Evolutionary conservation across 2,888 invertebrate species (phyloP).

Genomic region (Trachelus stipa): DNA sequence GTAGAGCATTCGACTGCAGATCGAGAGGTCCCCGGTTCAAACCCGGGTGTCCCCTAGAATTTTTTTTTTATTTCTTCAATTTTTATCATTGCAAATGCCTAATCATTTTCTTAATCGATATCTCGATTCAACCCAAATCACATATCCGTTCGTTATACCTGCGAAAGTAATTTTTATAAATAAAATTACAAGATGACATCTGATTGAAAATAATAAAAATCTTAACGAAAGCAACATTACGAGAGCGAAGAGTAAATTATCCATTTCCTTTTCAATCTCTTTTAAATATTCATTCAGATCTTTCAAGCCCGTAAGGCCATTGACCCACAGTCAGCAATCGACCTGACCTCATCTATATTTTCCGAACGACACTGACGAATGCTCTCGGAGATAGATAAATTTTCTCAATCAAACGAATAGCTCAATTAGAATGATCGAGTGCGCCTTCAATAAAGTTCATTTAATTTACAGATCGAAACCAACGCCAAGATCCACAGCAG

Average conservation of each 20-base stretch:
- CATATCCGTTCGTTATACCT: neutral
- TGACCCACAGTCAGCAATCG: slow-evolving; percentile 37
- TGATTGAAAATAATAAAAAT: neutral
- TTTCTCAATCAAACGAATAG: neutral
- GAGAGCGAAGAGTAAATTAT: neutral
- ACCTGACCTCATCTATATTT: slow-evolving; percentile 33
- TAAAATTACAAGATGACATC: neutral
- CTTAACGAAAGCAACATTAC: neutral
- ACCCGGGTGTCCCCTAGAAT: slow-evolving; percentile 76
- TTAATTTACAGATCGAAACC: slow-evolving; percentile 35
- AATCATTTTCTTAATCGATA: neutral
- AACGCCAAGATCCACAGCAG: slow-evolving; percentile 29
- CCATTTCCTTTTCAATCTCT: neutral
- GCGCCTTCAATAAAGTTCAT: neutral
- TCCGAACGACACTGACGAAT: neutral
- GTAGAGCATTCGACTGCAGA: slow-evolving; percentile 82
- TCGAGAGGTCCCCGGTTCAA: slow-evolving; percentile 83
- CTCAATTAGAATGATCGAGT: neutral
- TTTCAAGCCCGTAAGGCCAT: slow-evolving; percentile 26
- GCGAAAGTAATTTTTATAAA: neutral
- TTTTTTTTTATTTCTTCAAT: slow-evolving; percentile 22
- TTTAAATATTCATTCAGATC: neutral
- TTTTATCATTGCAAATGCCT: neutral
- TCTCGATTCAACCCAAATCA: too few species aligned
- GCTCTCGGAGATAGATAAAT: neutral